Evolutionary conservation across 2,113 vertebrate species (phyloP).

Genomic region (Spheniscus mendiculus): DNA sequence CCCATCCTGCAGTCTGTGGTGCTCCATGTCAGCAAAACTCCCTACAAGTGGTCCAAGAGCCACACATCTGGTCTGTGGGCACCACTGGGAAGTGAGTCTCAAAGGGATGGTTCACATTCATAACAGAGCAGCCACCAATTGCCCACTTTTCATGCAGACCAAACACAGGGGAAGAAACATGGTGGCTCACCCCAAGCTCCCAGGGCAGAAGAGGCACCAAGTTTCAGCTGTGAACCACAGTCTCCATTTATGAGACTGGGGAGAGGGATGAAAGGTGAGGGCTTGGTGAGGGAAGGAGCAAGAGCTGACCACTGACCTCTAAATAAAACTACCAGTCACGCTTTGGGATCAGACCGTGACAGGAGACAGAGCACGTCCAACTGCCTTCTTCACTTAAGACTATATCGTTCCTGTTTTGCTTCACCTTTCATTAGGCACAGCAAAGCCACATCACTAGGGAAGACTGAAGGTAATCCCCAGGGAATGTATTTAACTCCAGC

Average conservation of each 20-base stretch:
- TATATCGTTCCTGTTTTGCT: not conserved
- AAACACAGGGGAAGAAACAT: not conserved
- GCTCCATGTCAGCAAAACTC: not conserved
- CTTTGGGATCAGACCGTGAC: not conserved
- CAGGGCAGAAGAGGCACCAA: not conserved
- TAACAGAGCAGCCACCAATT: not conserved
- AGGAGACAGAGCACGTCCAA: not conserved
- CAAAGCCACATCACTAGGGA: not conserved
- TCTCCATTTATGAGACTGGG: not conserved
- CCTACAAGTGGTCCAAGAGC: accelerated
- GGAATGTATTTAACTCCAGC: not conserved
- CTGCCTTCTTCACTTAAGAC: not conserved
- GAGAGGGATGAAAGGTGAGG: not conserved
- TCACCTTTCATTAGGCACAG: not conserved
- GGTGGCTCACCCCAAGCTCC: not conserved
- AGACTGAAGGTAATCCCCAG: not conserved
- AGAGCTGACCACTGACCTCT: not conserved
- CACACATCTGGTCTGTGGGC: accelerated
- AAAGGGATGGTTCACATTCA: not conserved
- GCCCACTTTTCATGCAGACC: not conserved
- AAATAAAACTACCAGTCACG: not conserved
- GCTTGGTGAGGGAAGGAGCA: not conserved
- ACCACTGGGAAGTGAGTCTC: not conserved
- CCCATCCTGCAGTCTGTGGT: not conserved
- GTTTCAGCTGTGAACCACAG: not conserved